Conservation (phyloP, 2,888 invertebrate species). For the Macrosiphum euphorbiae region DNA sequence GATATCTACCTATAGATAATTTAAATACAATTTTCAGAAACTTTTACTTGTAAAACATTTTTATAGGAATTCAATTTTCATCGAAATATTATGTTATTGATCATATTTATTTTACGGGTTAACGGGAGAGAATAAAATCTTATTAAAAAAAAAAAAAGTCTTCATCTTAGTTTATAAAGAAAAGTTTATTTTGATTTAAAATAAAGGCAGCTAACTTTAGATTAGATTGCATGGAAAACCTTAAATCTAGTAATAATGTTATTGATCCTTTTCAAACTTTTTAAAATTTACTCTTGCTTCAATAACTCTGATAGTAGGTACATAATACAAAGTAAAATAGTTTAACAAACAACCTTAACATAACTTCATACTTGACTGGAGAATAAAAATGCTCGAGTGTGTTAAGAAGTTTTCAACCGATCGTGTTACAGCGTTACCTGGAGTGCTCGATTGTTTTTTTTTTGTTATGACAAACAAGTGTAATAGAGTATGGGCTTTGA, state of each 20-base stretch:
- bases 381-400: background rate
- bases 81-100: background rate
- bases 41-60: background rate
- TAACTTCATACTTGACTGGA: slow-evolving; percentile 34
- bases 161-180: background rate
- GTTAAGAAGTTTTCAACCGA: slow-evolving; percentile 37
- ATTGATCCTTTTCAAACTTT: slow-evolving; percentile 49
- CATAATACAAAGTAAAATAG: slow-evolving; percentile 42
- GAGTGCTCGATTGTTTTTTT: background rate
- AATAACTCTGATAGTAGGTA: slow-evolving; percentile 36
- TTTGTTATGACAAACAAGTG: slow-evolving; percentile 15
- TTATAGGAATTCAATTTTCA: background rate
- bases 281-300: slow-evolving; percentile 42
- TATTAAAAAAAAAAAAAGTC: background rate
- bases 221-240: slow-evolving; percentile 29
- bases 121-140: background rate
- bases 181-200: slow-evolving; percentile 57
- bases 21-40: background rate
- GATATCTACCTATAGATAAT: background rate
- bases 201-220: slow-evolving; percentile 46
- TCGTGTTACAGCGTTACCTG: background rate
- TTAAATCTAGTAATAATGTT: slow-evolving; percentile 42
- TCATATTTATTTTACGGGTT: background rate
- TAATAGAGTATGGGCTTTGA: background rate
- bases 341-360: slow-evolving; percentile 46